These are phyloP conservation scores for Rhynchonycteris naso DNA, from an alignment of 2,797 vertebrate species.

Conservation along the genomic window DNA sequence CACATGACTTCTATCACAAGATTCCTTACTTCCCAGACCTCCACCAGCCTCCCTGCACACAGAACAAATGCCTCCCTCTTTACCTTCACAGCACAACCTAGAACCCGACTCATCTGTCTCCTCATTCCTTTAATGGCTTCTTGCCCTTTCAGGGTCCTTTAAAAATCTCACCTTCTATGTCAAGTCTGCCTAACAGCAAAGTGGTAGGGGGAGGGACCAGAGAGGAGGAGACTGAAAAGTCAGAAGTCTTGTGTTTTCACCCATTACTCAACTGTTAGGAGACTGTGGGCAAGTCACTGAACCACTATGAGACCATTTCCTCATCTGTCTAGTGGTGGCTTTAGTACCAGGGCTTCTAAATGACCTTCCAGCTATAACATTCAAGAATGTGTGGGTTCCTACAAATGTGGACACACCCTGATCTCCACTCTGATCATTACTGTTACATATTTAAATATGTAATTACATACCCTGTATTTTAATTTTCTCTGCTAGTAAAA, in stretches of 20 bases:
- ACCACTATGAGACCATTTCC: background rate
- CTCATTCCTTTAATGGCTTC: background rate
- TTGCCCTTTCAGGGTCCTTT: background rate
- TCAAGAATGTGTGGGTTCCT: slow-evolving; percentile 24
- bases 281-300: background rate
- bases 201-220: background rate
- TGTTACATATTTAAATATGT: slow-evolving; percentile 31
- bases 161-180: background rate
- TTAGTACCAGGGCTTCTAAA: background rate
- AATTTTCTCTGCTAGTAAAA: slow-evolving; percentile 20
- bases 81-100: background rate
- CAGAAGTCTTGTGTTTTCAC: background rate
- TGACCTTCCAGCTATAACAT: slow-evolving; percentile 22
- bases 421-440: slow-evolving; percentile 19
- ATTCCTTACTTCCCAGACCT: background rate
- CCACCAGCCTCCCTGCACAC: background rate
- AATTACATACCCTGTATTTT: slow-evolving; percentile 1
- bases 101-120: background rate
- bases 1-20: background rate
- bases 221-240: background rate
- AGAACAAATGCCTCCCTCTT: background rate
- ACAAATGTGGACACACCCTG: slow-evolving; percentile 6
- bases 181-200: background rate
- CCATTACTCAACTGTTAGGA: background rate
- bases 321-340: background rate